Percentiles rank a stretch among this genome's conserved stretches.
phyloP scores from a whole-genome alignment of 2,113 vertebrate species.

The Mus pahari region DNA sequence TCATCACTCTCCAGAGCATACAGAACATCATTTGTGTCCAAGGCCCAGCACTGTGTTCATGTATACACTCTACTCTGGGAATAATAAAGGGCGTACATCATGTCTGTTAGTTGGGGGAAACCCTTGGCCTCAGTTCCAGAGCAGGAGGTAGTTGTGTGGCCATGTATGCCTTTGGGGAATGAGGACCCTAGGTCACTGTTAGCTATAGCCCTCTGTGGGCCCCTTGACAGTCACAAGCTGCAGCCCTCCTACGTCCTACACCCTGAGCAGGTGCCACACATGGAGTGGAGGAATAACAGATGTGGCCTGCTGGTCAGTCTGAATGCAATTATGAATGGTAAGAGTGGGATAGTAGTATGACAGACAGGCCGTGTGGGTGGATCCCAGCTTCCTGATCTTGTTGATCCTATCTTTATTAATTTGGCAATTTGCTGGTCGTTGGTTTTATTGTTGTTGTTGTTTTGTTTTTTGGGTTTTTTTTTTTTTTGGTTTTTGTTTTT shows the following conservation, averaged over 20 bases:
- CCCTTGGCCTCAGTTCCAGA: not conserved
- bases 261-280: not conserved
- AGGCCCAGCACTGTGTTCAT: no score
- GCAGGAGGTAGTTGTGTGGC: not conserved
- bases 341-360: accelerated
- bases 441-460: not conserved
- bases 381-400: not conserved
- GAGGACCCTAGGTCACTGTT: no score
- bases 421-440: not conserved
- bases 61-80: not conserved
- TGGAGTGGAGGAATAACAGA: not conserved
- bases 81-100: accelerated
- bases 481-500: not conserved
- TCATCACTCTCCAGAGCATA: not conserved
- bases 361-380: not conserved
- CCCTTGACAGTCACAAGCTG: not conserved
- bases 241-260: not conserved
- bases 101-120: not conserved
- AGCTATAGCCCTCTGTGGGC: not conserved
- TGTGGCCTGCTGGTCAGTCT: accelerated
- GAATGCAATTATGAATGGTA: not conserved
- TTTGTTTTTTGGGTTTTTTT: no score
- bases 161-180: not conserved
- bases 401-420: not conserved
- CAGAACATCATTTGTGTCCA: not conserved